A percentile compares a stretch with the other conserved stretches of the same genome.
Evolutionary conservation across 2,888 invertebrate species (phyloP).

Genomic region (Amphimallon solstitiale): DNA sequence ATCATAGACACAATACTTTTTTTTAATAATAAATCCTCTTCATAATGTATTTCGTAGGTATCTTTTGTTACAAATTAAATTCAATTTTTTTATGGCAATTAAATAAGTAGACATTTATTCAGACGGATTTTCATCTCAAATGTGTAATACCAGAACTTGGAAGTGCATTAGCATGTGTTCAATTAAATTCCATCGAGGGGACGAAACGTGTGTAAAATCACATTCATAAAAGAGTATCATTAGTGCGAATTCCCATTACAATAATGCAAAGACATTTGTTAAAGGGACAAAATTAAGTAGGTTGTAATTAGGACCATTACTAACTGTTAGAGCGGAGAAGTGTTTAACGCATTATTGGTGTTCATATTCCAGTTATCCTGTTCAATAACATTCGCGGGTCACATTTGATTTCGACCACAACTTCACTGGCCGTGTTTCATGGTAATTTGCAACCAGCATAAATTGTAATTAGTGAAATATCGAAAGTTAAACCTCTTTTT

Average conservation of each 20-base stretch:
- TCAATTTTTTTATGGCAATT: no score
- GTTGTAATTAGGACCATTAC: slow-evolving; percentile 40
- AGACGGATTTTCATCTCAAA: no score
- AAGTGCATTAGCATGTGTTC: background rate
- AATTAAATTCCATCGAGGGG: slow-evolving; percentile 9
- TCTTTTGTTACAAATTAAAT: no score
- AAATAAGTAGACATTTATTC: no score
- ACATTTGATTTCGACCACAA: background rate
- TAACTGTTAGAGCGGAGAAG: slow-evolving; percentile 40
- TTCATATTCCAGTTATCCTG: slow-evolving; percentile 31
- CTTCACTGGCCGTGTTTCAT: slow-evolving; percentile 1
- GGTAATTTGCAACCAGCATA: slow-evolving; percentile 41
- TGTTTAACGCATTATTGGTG: slow-evolving; percentile 37
- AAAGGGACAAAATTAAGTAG: slow-evolving; percentile 37
- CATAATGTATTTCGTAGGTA: no score
- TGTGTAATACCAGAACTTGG: no score
- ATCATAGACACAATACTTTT: no score
- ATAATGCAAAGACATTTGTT: slow-evolving; percentile 40
- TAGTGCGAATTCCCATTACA: slow-evolving; percentile 37
- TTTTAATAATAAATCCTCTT: no score
- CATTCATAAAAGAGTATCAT: slow-evolving; percentile 38
- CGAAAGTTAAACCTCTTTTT: slow-evolving; percentile 26
- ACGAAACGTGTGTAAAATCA: slow-evolving; percentile 37
- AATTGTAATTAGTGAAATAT: slow-evolving; percentile 42
- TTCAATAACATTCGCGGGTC: background rate